Base-by-base conservation (phyloP, 2,797 vertebrate genomes). In the Rousettus madagascariensis region DNA sequence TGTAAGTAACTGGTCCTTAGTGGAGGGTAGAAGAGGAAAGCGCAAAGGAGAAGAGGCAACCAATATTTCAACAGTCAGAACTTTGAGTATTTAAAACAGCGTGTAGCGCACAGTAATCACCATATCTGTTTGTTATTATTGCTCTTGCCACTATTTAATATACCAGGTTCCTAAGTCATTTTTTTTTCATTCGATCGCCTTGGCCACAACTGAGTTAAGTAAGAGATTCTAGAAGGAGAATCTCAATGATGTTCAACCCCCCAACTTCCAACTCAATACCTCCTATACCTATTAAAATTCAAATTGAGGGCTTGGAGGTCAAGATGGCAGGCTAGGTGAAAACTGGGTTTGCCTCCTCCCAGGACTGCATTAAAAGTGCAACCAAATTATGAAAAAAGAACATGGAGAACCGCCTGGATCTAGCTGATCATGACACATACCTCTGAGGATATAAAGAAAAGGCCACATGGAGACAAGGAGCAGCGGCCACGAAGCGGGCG, bases 21-120 rank as follows among this genome's bases (percentile, higher is more conserved):
- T 51, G 15, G 51, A 78, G 24, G 20, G 83, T 57, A 28, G 65
- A 38, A n/a, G 30, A 17, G 20, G 30, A 41, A 94, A 89, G 36
- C n/a, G 93, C 78, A 91, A 65, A 7, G 38, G 22, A 95, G 55
- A 92, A 71, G 22, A 53, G 28, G 17, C 59, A 61, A 65, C 16
- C 17, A 88, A 72, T 55, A 88, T 68, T 86, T 96, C 57, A 97
- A 74, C 6, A 78, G n/a, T n/a, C 55, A 96, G 41, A 91, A 93
- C 53, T 86, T 69, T 41, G 87, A 84, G 41, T 87, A 77, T 16
- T 74, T 68, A 88, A 24, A 90, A 92, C 19, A 88, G 65, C 53
- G 36, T 79, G 92, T 85, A 83, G 51, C 51, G 90, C 16, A 85
- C 33, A 72, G 26, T 33, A 79, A 94, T 17, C 13, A 83, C 28